Conservation (phyloP, 2,888 invertebrate genomes). For the Agonopterix heracliana region DNA sequence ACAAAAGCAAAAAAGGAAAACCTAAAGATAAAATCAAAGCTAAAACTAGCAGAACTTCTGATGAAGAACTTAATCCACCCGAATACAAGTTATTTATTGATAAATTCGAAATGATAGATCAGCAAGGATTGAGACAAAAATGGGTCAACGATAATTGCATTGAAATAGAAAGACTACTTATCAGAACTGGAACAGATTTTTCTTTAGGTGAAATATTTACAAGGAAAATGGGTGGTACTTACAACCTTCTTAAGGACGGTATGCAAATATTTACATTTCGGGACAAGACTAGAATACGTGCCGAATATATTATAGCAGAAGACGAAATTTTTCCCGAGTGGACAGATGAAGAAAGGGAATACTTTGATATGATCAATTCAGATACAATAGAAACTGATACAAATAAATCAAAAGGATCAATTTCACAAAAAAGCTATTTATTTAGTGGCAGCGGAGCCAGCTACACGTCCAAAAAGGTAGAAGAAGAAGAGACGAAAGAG, state of each 20-base stretch:
- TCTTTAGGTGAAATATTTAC: conserved; percentile 58
- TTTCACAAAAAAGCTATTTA: conserved; percentile 37
- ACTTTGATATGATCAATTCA: conserved; percentile 34
- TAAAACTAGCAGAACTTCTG: conserved; percentile 34
- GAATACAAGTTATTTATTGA: conserved; percentile 46
- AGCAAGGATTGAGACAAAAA: conserved; percentile 45
- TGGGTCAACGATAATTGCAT: conserved; percentile 36
- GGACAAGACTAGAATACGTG: conserved; percentile 57
- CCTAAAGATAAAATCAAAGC: conserved; percentile 33
- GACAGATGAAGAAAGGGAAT: conserved; percentile 51
- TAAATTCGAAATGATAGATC: conserved; percentile 52
- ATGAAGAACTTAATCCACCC: conserved; percentile 19
- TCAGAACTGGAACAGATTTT: conserved; percentile 61
- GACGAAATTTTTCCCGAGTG: conserved; percentile 59
- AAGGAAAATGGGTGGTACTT: conserved; percentile 60
- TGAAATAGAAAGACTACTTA: conserved; percentile 46
- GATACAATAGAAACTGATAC: conserved; percentile 28
- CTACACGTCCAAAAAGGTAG: conserved; percentile 25
- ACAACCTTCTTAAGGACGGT: conserved; percentile 54
- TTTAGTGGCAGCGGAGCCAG: conserved; percentile 23
- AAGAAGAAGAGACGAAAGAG: conserved; percentile 23
- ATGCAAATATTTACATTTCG: conserved; percentile 53
- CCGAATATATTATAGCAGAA: conserved; percentile 43
- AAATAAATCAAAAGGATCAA: conserved; percentile 30
- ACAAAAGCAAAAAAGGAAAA: conserved; percentile 45